These are phyloP conservation scores for Pyrrhia umbra DNA, from an alignment of 2,888 invertebrate genomes.

Conservation along the genomic window DNA sequence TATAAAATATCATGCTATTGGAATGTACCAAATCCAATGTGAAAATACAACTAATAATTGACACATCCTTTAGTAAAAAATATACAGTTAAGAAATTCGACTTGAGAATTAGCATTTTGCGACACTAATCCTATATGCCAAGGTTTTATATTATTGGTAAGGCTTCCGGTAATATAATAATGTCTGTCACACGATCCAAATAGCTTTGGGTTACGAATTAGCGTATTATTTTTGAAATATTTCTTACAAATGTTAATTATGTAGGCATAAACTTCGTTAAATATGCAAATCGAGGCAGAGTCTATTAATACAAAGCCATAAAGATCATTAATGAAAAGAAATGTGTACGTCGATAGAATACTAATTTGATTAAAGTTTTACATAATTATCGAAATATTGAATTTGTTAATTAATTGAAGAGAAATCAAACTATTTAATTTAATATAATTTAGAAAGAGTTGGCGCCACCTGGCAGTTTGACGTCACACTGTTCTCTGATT, in stretches of 20 bases:
- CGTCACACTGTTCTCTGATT: slow-evolving; percentile 64
- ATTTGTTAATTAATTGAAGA: slow-evolving; percentile 17
- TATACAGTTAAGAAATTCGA: slow-evolving; percentile 22
- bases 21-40: slow-evolving; percentile 12
- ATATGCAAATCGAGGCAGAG: slow-evolving; percentile 38
- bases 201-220: slow-evolving; percentile 24
- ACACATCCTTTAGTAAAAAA: slow-evolving; percentile 21
- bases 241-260: slow-evolving; percentile 15
- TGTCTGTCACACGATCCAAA: slow-evolving; percentile 32
- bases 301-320: slow-evolving; percentile 15
- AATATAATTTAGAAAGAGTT: slow-evolving; percentile 65
- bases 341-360: slow-evolving; percentile 31
- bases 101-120: slow-evolving; percentile 27
- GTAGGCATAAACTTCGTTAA: slow-evolving; percentile 5
- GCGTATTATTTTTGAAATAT: slow-evolving; percentile 11
- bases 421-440: slow-evolving; percentile 21
- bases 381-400: slow-evolving; percentile 33
- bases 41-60: slow-evolving; percentile 5
- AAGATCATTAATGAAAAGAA: slow-evolving; percentile 31
- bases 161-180: slow-evolving; percentile 51
- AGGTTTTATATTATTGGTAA: slow-evolving; percentile 28
- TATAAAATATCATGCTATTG: neutral
- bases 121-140: slow-evolving; percentile 42
- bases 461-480: slow-evolving; percentile 61
- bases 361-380: slow-evolving; percentile 14